Conservation (phyloP, 2,113 vertebrate species). For the Hippocampus guttulatus region DNA sequence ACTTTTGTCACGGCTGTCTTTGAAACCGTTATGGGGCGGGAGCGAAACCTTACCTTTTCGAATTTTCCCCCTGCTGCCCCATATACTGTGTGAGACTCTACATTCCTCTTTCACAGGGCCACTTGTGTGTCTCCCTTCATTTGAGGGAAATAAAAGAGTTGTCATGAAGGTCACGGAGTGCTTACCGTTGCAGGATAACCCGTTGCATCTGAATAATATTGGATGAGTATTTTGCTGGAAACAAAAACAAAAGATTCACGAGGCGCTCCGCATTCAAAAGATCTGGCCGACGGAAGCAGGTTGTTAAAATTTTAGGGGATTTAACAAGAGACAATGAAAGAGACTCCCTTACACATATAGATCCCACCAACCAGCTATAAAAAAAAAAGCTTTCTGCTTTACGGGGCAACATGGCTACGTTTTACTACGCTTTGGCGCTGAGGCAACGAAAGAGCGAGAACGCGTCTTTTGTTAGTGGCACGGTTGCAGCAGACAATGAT, state of each 20-base stretch:
- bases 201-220: conserved; percentile 40
- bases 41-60: conserved; percentile 63
- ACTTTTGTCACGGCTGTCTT: conserved; percentile 64
- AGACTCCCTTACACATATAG: conserved; percentile 45
- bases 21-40: conserved; percentile 53
- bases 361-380: conserved; percentile 62
- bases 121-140: conserved; percentile 50
- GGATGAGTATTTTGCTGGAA: conserved; percentile 20
- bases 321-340: conserved; percentile 66
- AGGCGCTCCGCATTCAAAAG: conserved; percentile 50
- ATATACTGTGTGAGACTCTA: conserved; percentile 50
- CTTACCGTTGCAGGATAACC: conserved; percentile 42
- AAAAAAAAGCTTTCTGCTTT: conserved; percentile 54
- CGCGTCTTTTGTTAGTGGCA: conserved; percentile 55
- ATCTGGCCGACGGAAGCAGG: conserved; percentile 59
- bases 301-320: conserved; percentile 51
- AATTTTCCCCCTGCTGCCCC: conserved; percentile 51
- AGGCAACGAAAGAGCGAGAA: conserved; percentile 53
- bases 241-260: conserved; percentile 65
- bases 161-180: conserved; percentile 52
- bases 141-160: conserved; percentile 49
- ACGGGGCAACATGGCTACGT: conserved; percentile 52
- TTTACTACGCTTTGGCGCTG: conserved; percentile 59
- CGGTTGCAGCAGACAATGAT: conserved; percentile 56
- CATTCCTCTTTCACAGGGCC: conserved; percentile 44